Evolutionary conservation across 2,797 vertebrate genomes (phyloP).

Genomic region (Poeciliopsis paucimaculata): DNA sequence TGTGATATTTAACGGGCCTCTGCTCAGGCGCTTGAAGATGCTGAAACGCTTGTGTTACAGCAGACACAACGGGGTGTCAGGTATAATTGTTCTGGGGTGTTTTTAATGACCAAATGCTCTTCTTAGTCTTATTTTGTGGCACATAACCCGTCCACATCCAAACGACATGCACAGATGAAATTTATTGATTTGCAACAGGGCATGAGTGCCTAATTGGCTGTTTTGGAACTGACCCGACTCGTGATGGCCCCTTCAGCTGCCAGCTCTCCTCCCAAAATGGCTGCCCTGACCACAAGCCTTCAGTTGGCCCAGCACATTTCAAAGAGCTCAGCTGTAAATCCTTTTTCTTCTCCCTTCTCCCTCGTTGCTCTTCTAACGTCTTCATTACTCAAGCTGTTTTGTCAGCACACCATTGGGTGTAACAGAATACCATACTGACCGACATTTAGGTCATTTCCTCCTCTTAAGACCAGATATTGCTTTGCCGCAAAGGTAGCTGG

Average conservation of each 20-base stretch:
- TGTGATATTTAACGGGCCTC: constrained; percentile 53
- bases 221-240: constrained; percentile 69
- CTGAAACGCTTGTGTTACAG: constrained; percentile 34
- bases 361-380: constrained; percentile 61
- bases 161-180: constrained; percentile 60
- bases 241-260: constrained; percentile 63
- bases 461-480: constrained; percentile 78
- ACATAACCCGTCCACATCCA: constrained; percentile 50
- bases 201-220: constrained; percentile 66
- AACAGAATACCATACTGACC: constrained; percentile 81
- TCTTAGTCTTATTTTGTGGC: constrained; percentile 37
- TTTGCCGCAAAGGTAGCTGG: constrained; percentile 71
- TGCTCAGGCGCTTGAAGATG: constrained; percentile 54
- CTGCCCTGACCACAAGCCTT: constrained; percentile 62
- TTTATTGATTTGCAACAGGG: constrained; percentile 68
- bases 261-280: constrained; percentile 73
- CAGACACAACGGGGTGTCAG: constrained; percentile 14
- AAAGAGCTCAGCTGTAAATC: constrained; percentile 69
- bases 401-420: constrained; percentile 81
- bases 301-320: constrained; percentile 64
- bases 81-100: constrained; percentile 39
- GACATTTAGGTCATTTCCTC: constrained; percentile 84
- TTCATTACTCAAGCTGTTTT: constrained; percentile 77
- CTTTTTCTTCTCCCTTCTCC: constrained; percentile 43
- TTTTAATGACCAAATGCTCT: constrained; percentile 38